Base-by-base conservation (phyloP, 1,140 invertebrate species). In the Platorchestia sp. region DNA sequence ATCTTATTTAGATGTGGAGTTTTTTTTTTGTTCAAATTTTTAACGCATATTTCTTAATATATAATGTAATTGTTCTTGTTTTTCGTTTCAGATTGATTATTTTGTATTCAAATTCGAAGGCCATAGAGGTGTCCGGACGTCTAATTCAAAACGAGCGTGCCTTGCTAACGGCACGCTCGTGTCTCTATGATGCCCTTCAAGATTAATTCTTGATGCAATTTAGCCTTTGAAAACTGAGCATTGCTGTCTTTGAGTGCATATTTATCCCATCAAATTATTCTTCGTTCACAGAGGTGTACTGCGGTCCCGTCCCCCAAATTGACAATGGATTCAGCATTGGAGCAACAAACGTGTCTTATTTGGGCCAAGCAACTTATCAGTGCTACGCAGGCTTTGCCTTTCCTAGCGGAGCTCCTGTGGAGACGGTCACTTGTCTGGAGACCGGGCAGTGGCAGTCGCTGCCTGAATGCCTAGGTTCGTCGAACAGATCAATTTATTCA, bases 361-460 rank as follows among this genome's bases (percentile, higher is more conserved):
- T 86, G 40, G 99, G 99, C 36, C 97, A 99, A 96, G 99, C 99
- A 44, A 99, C 98, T 96, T 99, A 99, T 97, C 99, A 99, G 97
- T 99, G 99, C 97, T 99, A 99, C 97, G 99, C 99, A 86, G 99
- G 99, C 53, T 99, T 99, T 97, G 98, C 98, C 95, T 99, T 99
- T 97, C 98, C 98, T 10, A 98, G 98, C 86, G 98, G 98, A 95
- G 97, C 98, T 96, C 98, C 98, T 0, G 98, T 98, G 86, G 99
- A 99, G 97, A 98, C 98, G 96, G 99, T 99, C 96, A 98, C 98
- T 36, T 99, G 99, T 96, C 97, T 98, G 96, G 98, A 98, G 95
- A 98, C 99, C 97, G 99, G 99, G 0, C 97, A 98, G 97, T 99
- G 99, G 99, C 98, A 99, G 97, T 98, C 98, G 97, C 98, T 99